Conservation (phyloP, 2,797 vertebrate genomes). For the Echeneis naucrates region DNA sequence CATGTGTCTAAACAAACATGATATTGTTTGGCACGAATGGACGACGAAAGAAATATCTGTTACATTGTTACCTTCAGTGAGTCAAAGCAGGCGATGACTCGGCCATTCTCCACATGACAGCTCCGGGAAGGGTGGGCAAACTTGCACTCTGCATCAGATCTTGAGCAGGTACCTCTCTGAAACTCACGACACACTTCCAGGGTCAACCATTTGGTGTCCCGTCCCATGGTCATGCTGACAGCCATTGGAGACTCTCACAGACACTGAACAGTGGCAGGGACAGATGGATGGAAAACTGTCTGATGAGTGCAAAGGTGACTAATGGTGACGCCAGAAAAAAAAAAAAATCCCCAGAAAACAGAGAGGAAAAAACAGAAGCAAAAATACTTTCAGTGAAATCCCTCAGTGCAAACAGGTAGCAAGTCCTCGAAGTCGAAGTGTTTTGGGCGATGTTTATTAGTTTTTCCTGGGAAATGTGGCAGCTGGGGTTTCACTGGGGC, state of each 20-base stretch:
- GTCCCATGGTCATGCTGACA: conserved; percentile 94
- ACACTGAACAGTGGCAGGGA: conserved; percentile 31
- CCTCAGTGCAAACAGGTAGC: conserved; percentile 36
- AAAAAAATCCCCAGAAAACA: conserved; percentile 43
- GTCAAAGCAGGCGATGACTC: conserved; percentile 99
- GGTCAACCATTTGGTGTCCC: conserved; percentile 99
- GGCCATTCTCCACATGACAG: conserved; percentile 99
- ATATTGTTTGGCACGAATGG: conserved; percentile 8
- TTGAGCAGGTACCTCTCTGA: conserved; percentile 97
- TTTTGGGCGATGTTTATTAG: conserved; percentile 64
- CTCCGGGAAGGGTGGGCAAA: conserved; percentile 97
- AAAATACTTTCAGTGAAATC: conserved; percentile 47
- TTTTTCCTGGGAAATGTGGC: conserved; percentile 73
- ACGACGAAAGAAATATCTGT: conserved; percentile 25
- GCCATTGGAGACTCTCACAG: conserved; percentile 80
- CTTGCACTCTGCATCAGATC: conserved; percentile 96
- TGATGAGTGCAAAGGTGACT: conserved; percentile 52
- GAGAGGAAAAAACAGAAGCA: conserved; percentile 36
- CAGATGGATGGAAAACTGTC: conserved; percentile 53
- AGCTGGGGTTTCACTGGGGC: conserved; percentile 69
- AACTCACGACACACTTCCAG: conserved; percentile 99
- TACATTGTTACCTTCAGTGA: conserved; percentile 94
- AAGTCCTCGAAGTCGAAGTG: conserved; percentile 52
- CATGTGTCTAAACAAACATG: conserved; percentile 25
- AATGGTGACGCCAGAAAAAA: conserved; percentile 53